Percentiles rank a stretch among this genome's conserved stretches.
Conservation (phyloP, 2,797 vertebrate genomes). For the Malurus splendens region DNA sequence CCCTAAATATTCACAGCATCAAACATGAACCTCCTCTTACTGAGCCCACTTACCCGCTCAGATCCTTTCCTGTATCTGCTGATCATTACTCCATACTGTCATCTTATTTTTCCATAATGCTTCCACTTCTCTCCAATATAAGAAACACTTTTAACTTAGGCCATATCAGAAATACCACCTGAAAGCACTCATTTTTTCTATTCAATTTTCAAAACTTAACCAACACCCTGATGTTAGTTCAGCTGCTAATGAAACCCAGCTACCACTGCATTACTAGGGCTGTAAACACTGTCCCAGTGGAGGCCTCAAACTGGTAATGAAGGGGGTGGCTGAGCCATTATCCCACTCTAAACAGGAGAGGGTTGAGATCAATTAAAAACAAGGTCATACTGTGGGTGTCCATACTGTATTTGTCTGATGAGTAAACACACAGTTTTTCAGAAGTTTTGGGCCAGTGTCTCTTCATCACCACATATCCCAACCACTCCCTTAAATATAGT, state of each 20-base stretch:
- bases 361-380: not conserved
- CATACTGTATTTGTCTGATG: not conserved
- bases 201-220: not conserved
- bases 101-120: not conserved
- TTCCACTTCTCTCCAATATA: not conserved
- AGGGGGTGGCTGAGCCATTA: not conserved
- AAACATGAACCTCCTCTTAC: not conserved
- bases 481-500: not conserved
- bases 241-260: not conserved
- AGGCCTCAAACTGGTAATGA: not conserved
- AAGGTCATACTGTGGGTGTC: not conserved
- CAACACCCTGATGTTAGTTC: not conserved
- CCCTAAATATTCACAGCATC: not conserved
- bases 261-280: not conserved
- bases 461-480: not conserved
- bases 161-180: not conserved
- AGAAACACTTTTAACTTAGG: not conserved
- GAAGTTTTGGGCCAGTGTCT: not conserved
- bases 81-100: not conserved
- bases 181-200: not conserved
- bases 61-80: not conserved
- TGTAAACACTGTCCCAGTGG: rapidly evolving
- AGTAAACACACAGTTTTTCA: not conserved
- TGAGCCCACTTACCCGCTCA: not conserved
- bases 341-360: not conserved